phyloP scores from a whole-genome alignment of 2,797 vertebrate genomes.

The Pygocentrus nattereri region DNA sequence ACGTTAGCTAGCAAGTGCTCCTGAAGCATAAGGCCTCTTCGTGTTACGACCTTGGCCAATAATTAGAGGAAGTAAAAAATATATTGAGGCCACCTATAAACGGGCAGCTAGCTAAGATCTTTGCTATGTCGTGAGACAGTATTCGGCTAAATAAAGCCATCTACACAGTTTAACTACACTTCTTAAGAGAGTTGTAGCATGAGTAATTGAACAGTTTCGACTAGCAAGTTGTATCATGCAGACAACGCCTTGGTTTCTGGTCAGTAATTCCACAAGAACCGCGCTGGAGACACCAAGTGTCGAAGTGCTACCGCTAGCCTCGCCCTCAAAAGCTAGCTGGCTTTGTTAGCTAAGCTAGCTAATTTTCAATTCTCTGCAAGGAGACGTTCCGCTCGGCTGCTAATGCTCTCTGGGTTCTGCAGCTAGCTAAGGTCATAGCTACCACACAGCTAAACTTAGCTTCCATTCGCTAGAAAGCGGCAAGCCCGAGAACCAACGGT shows the following conservation, averaged over 20 bases:
- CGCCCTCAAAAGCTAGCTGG: neutral
- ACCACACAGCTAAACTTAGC: neutral
- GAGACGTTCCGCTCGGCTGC: neutral
- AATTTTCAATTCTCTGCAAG: neutral
- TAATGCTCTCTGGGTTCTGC: neutral
- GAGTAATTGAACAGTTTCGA: neutral
- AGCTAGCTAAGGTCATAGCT: conserved; percentile 25
- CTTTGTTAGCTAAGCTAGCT: conserved; percentile 7
- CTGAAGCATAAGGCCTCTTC: conserved; percentile 51
- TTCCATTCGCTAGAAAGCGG: neutral
- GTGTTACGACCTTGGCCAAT: conserved; percentile 77
- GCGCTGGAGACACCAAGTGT: neutral
- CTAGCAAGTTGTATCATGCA: too few relatives aligned
- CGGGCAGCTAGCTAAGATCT: too few relatives aligned
- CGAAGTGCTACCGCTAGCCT: neutral
- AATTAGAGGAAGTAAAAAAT: neutral
- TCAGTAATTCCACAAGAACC: neutral
- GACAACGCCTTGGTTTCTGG: neutral
- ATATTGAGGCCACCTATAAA: too few relatives aligned
- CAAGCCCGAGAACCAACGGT: too few relatives aligned
- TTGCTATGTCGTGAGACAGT: too few relatives aligned
- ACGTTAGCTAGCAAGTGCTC: conserved; percentile 24
- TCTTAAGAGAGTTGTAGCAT: neutral
- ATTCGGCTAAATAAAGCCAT: too few relatives aligned
- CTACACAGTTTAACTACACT: too few relatives aligned